Conservation (phyloP, 2,888 invertebrate species). For the Elmis aenea region DNA sequence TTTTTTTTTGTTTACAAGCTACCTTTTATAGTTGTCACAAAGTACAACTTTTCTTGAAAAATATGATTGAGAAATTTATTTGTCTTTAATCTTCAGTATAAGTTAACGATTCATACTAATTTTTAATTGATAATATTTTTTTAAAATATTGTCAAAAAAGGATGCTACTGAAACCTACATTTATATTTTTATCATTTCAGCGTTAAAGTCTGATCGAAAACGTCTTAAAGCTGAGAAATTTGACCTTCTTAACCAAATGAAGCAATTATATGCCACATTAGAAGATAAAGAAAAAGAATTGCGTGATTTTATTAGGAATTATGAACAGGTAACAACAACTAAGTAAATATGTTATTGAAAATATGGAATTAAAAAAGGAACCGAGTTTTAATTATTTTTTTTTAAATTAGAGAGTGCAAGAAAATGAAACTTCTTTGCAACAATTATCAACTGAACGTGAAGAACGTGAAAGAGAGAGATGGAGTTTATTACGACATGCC, state of each 20-base stretch:
- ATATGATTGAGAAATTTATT: too few species aligned
- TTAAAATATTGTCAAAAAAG: too few species aligned
- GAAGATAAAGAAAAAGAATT: constrained; percentile 94
- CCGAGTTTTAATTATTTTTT: not conserved
- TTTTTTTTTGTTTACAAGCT: too few species aligned
- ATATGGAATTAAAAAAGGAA: not conserved
- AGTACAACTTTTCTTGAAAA: too few species aligned
- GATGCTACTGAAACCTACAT: too few species aligned
- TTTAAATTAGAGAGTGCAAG: constrained; percentile 63
- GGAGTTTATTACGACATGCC: constrained; percentile 81
- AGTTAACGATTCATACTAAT: too few species aligned
- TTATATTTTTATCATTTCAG: too few species aligned
- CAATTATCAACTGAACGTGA: constrained; percentile 57
- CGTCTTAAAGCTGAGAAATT: constrained; percentile 89
- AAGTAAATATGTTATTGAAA: not conserved
- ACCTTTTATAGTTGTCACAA: too few species aligned
- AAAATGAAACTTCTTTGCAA: constrained; percentile 67
- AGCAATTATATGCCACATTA: constrained; percentile 86
- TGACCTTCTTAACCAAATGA: constrained; percentile 90
- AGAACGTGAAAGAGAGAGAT: constrained; percentile 82
- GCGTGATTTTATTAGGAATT: constrained; percentile 89
- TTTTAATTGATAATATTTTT: too few species aligned
- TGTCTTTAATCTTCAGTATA: too few species aligned
- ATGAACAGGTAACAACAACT: constrained; percentile 87
- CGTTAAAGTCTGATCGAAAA: constrained; percentile 84